These are phyloP conservation scores for Pseudoatta argentina DNA, from an alignment of 1,140 invertebrate species.

Conservation along the genomic window DNA sequence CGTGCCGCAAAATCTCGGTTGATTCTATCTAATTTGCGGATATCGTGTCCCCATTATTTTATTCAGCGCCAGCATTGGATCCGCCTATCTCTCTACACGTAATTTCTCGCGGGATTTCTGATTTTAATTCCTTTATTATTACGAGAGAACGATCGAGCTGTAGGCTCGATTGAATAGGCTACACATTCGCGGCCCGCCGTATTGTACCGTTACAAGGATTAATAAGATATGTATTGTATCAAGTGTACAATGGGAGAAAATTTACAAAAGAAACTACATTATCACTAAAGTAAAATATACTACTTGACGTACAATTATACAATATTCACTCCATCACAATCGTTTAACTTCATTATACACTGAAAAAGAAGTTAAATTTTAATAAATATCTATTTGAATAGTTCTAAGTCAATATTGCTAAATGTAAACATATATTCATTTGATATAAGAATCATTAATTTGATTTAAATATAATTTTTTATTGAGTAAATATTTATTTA, in stretches of 20 bases:
- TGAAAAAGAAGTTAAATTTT: no score
- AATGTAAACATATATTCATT: no score
- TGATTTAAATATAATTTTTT: no score
- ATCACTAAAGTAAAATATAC: background rate
- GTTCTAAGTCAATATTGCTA: no score
- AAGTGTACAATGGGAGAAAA: background rate
- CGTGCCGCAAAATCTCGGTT: constrained; percentile 17
- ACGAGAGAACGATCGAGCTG: background rate
- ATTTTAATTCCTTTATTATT: constrained; percentile 51
- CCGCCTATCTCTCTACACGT: background rate
- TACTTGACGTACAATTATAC: background rate
- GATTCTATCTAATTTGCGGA: constrained; percentile 20
- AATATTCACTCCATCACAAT: background rate
- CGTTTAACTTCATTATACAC: background rate
- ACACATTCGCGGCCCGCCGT: background rate
- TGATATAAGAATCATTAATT: no score
- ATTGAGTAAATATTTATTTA: no score
- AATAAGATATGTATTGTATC: background rate
- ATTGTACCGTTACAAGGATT: background rate
- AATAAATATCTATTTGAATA: no score
- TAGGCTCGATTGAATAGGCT: background rate
- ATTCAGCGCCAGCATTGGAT: background rate
- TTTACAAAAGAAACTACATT: background rate
- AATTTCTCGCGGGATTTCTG: background rate
- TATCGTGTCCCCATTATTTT: constrained; percentile 26